Conservation (phyloP, 2,888 invertebrate species). For the Lottia gigantea region DNA sequence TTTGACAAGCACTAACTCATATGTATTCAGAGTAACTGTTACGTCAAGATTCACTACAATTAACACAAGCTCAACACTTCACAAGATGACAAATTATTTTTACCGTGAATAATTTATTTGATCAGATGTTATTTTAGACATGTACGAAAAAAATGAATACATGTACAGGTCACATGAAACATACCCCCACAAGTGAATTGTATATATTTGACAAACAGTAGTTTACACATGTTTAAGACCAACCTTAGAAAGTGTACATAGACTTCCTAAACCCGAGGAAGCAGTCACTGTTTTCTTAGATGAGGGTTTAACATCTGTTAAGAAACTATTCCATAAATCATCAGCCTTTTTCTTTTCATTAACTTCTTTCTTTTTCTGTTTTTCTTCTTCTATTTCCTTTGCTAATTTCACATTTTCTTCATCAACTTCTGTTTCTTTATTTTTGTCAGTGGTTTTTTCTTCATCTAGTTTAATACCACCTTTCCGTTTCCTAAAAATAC, state of each 20-base stretch:
- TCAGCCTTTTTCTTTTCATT: constrained; percentile 63
- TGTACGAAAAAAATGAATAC: no score
- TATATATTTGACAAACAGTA: neutral
- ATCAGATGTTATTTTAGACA: no score
- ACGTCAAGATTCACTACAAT: no score
- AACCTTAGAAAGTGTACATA: constrained; percentile 31
- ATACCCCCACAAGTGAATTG: no score
- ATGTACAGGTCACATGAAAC: no score
- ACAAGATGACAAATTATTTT: no score
- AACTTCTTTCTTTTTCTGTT: constrained; percentile 50
- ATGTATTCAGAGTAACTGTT: no score
- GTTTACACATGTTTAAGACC: neutral
- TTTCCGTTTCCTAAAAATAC: constrained; percentile 45
- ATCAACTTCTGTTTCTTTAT: constrained; percentile 27
- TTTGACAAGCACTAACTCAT: no score
- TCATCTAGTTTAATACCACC: constrained; percentile 54
- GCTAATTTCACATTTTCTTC: constrained; percentile 39
- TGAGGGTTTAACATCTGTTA: constrained; percentile 61
- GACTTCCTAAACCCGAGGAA: constrained; percentile 18
- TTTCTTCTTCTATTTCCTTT: constrained; percentile 47
- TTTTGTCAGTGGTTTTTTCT: constrained; percentile 29
- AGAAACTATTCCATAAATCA: constrained; percentile 65
- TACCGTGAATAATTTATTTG: no score
- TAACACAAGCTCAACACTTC: no score
- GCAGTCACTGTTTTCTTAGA: constrained; percentile 24